Base-by-base conservation (phyloP, 2,888 invertebrate genomes). In the Sinohyriopsis cumingii region DNA sequence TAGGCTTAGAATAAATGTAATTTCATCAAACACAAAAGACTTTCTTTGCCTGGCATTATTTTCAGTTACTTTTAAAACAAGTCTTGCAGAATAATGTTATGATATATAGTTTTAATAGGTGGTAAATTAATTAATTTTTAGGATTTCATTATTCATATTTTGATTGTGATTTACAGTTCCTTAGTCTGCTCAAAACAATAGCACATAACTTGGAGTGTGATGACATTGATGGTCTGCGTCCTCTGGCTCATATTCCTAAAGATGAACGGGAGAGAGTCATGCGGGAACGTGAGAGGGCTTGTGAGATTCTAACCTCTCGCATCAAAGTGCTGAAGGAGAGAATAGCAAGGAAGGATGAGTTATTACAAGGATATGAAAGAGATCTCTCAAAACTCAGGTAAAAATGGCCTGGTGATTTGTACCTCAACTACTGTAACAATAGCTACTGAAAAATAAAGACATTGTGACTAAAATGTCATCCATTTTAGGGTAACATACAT, bases 351-450 rank as follows among this genome's bases (percentile, higher is more conserved):
- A 90, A 90, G 69, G 89, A 89, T 68, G 87, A 88, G 55, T 78
- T 90, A 18, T 75, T 90, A n/a, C 84, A 86, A 63, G 88, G 87
- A 33, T 90, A 90, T 74, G 90, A 90, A 72, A 77, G 80, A 64
- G 90, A 90, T 77, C 77, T 90, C n/a, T 86, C 87, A 20, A 89
- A 87, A 75, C 81, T 90, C 63, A 84, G 88, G 86, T 89, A 72
- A 69, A 33, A 75, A 63, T n/a, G 56, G 19, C 15, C n/a, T 20
- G 33, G 63, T 18, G 60, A 63, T 45, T 63, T 63, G 19, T n/a
- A 20, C n/a, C 62, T 28, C 33, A 28, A 18, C 24, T 61, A 1
- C 33, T 33, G 9, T 33, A 33, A 33, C 45, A 45, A 45, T 15
- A 45, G 15, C 3, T 45, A 45, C 12, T 45, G 12, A 45, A 45